Percentiles rank a stretch among this genome's conserved stretches.
phyloP scores from a whole-genome alignment of 2,113 vertebrate genomes.

The Chionomys nivalis region DNA sequence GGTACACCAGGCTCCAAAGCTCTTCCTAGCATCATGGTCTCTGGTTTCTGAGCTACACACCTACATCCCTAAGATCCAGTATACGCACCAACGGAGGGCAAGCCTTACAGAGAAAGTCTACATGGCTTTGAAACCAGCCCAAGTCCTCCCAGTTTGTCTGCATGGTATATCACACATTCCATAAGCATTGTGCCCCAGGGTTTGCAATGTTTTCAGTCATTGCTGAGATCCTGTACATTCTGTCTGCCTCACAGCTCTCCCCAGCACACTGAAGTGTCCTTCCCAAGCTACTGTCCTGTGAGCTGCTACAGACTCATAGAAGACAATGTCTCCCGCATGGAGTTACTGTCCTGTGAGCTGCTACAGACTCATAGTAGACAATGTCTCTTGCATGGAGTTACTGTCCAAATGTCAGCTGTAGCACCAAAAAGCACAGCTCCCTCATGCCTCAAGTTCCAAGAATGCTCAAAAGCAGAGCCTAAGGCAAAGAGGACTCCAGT shows the following conservation, averaged over 20 bases:
- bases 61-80: background rate
- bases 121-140: background rate
- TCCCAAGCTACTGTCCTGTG: constrained; percentile 14
- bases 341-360: constrained; percentile 35
- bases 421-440: constrained; percentile 3
- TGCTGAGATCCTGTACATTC: background rate
- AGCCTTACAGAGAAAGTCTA: background rate
- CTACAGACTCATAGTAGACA: background rate
- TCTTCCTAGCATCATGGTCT: background rate
- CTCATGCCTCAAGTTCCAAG: background rate
- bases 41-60: background rate
- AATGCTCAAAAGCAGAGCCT: constrained; percentile 23
- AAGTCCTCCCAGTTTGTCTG: background rate
- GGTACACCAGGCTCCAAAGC: background rate
- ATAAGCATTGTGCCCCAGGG: constrained; percentile 9
- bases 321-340: constrained; percentile 17
- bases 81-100: background rate
- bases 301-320: background rate
- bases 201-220: background rate
- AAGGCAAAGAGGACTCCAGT: background rate
- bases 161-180: background rate
- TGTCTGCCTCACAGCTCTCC: background rate
- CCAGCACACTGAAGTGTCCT: background rate
- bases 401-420: constrained; percentile 44
- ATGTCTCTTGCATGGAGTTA: constrained; percentile 26